Base-by-base conservation (phyloP, 2,888 invertebrate genomes). In the Drosophila infuscata region DNA sequence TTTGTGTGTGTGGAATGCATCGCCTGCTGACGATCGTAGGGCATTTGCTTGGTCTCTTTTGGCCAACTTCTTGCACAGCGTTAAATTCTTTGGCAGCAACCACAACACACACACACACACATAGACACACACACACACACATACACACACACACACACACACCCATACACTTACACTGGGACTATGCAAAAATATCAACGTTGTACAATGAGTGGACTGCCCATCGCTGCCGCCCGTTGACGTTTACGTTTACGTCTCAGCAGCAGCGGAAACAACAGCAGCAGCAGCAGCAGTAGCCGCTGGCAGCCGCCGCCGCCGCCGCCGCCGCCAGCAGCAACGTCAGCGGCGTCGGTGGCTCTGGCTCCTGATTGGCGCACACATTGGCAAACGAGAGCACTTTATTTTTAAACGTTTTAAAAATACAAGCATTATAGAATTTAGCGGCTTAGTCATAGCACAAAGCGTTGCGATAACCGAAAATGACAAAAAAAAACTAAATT, bases 311-410 rank as follows among this genome's bases (percentile, higher is more conserved):
- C 30, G 38, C 12, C 30, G 38, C 12, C 30, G 38, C 12, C 30
- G 38, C 20, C 20, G 41, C 54, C 17, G 15, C 12, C 30, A 33
- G n/a, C 49, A 25, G n/a, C 48, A 29, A 17, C 65, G 46, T 35
- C 51, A 49, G 4, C 51, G 69, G 74, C 71, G 72, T 62, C 65
- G 73, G 76, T 60, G 76, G 72, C 76, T 82, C 65, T 67, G 73
- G 82, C 87, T 90, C 82, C 90, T 87, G 87, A 87, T 87, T 87
- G 87, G 87, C 90, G 89, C 85, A 87, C 73, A 90, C 85, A 80
- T 87, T 89, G 87, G 80, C 90, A 90, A 90, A 89, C 87, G 90
- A 87, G 87, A 87, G 85, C 89, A 88, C 83, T 87, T 87, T 87
- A 87, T 87, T 87, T 87, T 88, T 87, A 87, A 87, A 90, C 67